Evolutionary conservation across 2,888 invertebrate genomes (phyloP), one percentile per base, ranked within the genome.

Genomic region (Troides aeacus): DNA sequence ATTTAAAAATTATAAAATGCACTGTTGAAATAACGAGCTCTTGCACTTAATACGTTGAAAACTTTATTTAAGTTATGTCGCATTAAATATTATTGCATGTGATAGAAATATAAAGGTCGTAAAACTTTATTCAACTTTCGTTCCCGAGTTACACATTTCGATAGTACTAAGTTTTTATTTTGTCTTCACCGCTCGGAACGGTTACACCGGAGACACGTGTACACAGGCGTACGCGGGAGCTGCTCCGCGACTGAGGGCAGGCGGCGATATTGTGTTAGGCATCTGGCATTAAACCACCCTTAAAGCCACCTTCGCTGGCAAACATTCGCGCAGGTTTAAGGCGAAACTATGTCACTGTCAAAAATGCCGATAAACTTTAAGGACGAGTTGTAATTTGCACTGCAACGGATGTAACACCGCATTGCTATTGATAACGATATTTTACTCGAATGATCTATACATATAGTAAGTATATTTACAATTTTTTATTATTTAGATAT

Each of bases 181-280:
- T 66, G 64, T 76, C 77, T 79, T 81, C 80, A 78, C 77, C 80
- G 81, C 78, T 63, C 53, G 60, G 15, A 46, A 58, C 30, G 39
- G 21, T 61, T 42, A 0, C 23, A 36, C 21, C 62, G 73, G 77
- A 76, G 76, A 72, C 75, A 77, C 78, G n/a, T n/a, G n/a, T n/a
- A n/a, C n/a, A n/a, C n/a, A n/a, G 79, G 64, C 78, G 68, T 78
- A 68, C 70, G 39, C 79, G 80, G 74, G 71, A 76, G 81, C 75
- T 75, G 70, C 71, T 74, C 71, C 75, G 75, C 80, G 79, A 85
- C 84, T 84, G 81, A 78, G 73, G 73, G 73, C 68, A 62, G 70
- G 63, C 66, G 67, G 72, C 66, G 72, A 71, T 71, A 74, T 70
- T 69, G 66, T 71, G 72, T 70, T 69, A 70, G 69, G 71, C 72